Evolutionary conservation across 1,140 invertebrate genomes (phyloP), one percentile per base, ranked within the genome.

Genomic region (Macrocentrus cingulum): DNA sequence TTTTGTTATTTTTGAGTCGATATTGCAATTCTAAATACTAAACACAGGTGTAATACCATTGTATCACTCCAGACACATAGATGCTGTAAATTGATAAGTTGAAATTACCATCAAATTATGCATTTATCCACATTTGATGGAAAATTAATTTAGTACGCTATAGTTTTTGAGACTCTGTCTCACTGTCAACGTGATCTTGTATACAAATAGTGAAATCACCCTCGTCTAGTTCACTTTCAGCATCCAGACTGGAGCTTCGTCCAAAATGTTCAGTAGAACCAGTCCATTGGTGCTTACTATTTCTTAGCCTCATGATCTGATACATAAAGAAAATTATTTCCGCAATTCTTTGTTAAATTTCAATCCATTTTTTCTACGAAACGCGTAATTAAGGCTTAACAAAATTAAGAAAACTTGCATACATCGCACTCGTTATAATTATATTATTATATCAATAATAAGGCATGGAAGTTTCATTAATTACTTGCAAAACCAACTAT

Each of bases 231-330:
- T 83, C 82, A 56, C 77, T 81, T 52, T 83, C 81, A 49, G 78
- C 78, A 60, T 83, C 81, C 50, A 82, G 71, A 42, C 79, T 82
- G 45, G 72, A 77, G 53, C 73, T 79, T 53, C 74, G 67, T 34
- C 67, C 57, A 18, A 63, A 65, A 52, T 70, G 65, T 2, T 64
- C 68, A 39, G 66, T 63, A n/a, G 71, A 67, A 34, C 74, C 74
- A 8, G 71, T 75, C 71, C 75, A 74, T 9, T 74, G 73, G 48
- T 80, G 67, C 60, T 83, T 85, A 80, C 82, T 84, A 44, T 80
- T 81, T 66, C 86, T 84, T 77, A 87, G 70, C 70, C 85, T 86
- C 84, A 87, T 82, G 79, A 86, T 82, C 85, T 86, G 64, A 9
- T 45, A 50, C 63, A 66, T 58, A 25, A 29, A 39, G n/a, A 13